Conservation (phyloP, 1,140 invertebrate species). For the Megalonaias nervosa region DNA sequence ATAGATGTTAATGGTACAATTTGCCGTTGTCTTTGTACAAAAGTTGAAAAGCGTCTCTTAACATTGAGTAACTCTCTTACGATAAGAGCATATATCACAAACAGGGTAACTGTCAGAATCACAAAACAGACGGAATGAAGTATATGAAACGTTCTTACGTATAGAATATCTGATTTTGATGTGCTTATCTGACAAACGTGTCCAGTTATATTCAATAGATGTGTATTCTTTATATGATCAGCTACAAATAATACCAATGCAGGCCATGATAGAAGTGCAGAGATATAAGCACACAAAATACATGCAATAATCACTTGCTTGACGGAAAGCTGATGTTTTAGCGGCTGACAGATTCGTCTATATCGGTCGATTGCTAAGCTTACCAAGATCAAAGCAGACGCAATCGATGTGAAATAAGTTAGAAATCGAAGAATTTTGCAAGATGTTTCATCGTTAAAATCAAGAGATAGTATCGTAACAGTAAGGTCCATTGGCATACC, state of each 20-base stretch:
- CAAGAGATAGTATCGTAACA: conserved; percentile 42
- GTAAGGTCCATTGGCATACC: conserved; percentile 50
- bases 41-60: conserved; percentile 20
- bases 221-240: background rate
- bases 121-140: conserved; percentile 21
- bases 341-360: conserved; percentile 42
- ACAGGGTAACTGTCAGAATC: conserved; percentile 7
- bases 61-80: conserved; percentile 17
- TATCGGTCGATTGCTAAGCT: conserved; percentile 46
- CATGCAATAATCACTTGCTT: conserved; percentile 21
- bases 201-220: conserved; percentile 1
- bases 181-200: conserved; percentile 23
- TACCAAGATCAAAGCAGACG: conserved; percentile 44
- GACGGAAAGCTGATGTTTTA: conserved; percentile 39
- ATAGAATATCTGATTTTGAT: background rate
- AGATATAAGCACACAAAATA: background rate
- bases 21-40: no score
- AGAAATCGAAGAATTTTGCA: conserved; percentile 47
- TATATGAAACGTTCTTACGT: conserved; percentile 9
- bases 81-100: conserved; percentile 22
- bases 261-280: conserved; percentile 22
- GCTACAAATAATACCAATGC: conserved; percentile 20
- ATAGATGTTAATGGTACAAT: no score
- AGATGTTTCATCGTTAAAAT: conserved; percentile 35
- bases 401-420: conserved; percentile 35